These are phyloP conservation scores for Frankliniella intonsa DNA, from an alignment of 2,888 invertebrate species.

Conservation along the genomic window DNA sequence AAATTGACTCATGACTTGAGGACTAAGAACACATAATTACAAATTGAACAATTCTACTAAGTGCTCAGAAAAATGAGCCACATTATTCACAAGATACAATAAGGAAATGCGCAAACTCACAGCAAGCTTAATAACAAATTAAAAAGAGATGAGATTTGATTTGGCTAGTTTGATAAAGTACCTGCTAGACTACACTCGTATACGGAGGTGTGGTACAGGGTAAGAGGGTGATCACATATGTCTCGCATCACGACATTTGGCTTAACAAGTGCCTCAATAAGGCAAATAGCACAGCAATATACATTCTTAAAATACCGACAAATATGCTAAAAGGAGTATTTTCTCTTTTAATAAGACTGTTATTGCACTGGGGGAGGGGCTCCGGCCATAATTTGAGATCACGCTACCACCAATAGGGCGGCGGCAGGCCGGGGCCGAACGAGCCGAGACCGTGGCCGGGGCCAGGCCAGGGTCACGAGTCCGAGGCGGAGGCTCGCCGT, in stretches of 20 bases:
- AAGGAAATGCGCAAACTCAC: constrained; percentile 12
- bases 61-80: neutral
- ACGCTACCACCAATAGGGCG: constrained; percentile 21
- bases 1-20: constrained; percentile 9
- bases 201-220: constrained; percentile 24
- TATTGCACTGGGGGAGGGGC: neutral
- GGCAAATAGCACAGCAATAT: neutral
- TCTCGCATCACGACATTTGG: constrained; percentile 13
- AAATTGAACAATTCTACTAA: neutral
- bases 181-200: constrained; percentile 26
- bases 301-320: neutral
- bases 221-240: constrained; percentile 23
- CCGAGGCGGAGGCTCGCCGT: neutral
- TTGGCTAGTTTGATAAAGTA: constrained; percentile 22
- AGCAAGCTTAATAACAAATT: constrained; percentile 23
- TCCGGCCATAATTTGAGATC: constrained; percentile 11
- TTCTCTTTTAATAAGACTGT: neutral
- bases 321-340: constrained; percentile 2
- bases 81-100: neutral
- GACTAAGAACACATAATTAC: constrained; percentile 12
- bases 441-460: neutral
- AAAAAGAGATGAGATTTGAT: constrained; percentile 21
- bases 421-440: neutral
- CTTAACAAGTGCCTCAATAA: neutral
- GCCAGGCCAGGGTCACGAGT: constrained; percentile 18